Conservation (phyloP, 2,113 vertebrate genomes). For the Gallinago media region DNA sequence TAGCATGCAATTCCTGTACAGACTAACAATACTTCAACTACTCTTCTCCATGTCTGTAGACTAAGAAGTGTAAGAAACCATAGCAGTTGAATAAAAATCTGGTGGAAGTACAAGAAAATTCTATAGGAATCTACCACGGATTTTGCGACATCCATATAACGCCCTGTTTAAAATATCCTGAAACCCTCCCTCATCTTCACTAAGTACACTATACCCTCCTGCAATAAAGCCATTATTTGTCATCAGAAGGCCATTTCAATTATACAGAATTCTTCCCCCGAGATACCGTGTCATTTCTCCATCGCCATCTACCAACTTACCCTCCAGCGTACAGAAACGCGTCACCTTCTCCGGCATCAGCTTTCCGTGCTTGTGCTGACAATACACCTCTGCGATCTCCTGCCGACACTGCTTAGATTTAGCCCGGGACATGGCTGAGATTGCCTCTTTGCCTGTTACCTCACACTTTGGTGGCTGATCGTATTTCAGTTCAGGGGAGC, state of each 20-base stretch:
- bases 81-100: not conserved
- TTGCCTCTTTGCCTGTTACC: constrained; percentile 94
- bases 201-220: not conserved
- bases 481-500: constrained; percentile 79
- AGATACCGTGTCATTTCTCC: not conserved
- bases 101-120: not conserved
- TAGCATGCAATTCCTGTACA: not conserved
- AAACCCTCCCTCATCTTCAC: not conserved
- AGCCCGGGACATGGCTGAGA: constrained; percentile 91
- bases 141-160: not conserved
- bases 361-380: constrained; percentile 89
- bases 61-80: not conserved
- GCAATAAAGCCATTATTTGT: not conserved
- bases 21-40: not conserved
- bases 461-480: constrained; percentile 91
- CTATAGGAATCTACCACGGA: not conserved
- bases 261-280: not conserved
- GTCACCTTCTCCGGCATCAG: constrained; percentile 95
- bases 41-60: not conserved
- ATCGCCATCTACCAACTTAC: constrained; percentile 75
- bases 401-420: constrained; percentile 92
- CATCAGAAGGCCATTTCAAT: not conserved
- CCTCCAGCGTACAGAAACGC: constrained; percentile 92
- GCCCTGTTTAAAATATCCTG: not conserved
- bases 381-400: constrained; percentile 91